These are phyloP conservation scores for Lipophrys pholis DNA, from an alignment of 2,113 vertebrate genomes.

Conservation along the genomic window DNA sequence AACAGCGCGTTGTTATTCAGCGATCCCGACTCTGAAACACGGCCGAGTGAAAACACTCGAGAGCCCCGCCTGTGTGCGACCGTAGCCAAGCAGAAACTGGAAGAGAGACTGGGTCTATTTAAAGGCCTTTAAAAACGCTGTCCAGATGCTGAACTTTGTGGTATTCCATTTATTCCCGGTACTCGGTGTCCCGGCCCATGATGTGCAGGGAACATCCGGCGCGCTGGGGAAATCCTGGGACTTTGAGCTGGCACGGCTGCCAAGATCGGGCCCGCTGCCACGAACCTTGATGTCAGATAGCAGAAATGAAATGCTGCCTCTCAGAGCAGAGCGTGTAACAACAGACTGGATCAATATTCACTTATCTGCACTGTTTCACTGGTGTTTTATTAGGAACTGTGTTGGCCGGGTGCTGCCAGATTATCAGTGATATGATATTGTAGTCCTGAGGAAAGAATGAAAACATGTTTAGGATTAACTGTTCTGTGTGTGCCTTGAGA, in stretches of 20 bases:
- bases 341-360: constrained; percentile 30
- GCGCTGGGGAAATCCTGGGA: constrained; percentile 73
- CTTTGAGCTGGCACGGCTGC: constrained; percentile 53
- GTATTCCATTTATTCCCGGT: constrained; percentile 73
- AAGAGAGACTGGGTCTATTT: constrained; percentile 65
- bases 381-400: constrained; percentile 28
- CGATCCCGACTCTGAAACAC: constrained; percentile 29
- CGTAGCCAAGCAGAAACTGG: constrained; percentile 40
- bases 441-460: background rate
- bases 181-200: constrained; percentile 75
- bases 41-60: constrained; percentile 44
- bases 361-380: constrained; percentile 35
- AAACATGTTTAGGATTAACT: too few species aligned
- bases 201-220: constrained; percentile 73
- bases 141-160: constrained; percentile 75
- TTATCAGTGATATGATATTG: constrained; percentile 19
- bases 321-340: constrained; percentile 30
- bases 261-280: constrained; percentile 66
- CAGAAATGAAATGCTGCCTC: constrained; percentile 60
- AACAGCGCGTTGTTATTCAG: constrained; percentile 29
- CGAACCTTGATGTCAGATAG: constrained; percentile 66
- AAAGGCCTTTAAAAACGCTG: constrained; percentile 42
- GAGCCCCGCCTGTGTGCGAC: constrained; percentile 18
- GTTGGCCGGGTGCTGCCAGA: constrained; percentile 1
- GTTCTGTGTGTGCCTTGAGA: background rate